Percentiles rank a stretch among this genome's conserved stretches.
phyloP scores from a whole-genome alignment of 2,888 invertebrate genomes.

The Pterostichus madidus region DNA sequence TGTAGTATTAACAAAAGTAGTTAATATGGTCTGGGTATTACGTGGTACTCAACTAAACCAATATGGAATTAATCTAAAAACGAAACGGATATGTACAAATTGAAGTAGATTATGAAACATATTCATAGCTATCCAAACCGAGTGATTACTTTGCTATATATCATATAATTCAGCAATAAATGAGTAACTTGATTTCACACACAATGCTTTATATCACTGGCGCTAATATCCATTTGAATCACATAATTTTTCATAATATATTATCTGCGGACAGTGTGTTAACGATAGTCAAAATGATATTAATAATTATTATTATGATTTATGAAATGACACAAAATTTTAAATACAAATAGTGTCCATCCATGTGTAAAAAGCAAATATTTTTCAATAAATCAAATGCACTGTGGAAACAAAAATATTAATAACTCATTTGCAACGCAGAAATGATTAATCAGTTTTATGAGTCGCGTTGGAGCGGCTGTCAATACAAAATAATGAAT shows the following conservation, averaged over 20 bases:
- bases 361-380: slow-evolving; percentile 54
- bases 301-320: slow-evolving; percentile 51
- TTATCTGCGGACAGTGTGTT: slow-evolving; percentile 48
- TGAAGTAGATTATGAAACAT: too few relatives aligned
- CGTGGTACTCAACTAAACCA: too few relatives aligned
- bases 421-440: slow-evolving; percentile 61
- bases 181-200: slow-evolving; percentile 2
- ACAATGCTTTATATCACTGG: neutral
- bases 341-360: slow-evolving; percentile 46
- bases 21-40: neutral
- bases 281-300: slow-evolving; percentile 50
- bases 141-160: neutral
- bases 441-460: slow-evolving; percentile 65
- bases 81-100: too few relatives aligned
- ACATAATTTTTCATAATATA: slow-evolving; percentile 50
- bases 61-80: too few relatives aligned
- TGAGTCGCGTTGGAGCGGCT: slow-evolving; percentile 44
- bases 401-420: slow-evolving; percentile 64
- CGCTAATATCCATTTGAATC: slow-evolving; percentile 31
- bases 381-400: slow-evolving; percentile 64
- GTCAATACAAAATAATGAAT: slow-evolving; percentile 64
- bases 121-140: too few relatives aligned
- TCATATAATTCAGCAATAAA: neutral
- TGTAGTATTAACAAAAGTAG: neutral
- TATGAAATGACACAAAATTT: slow-evolving; percentile 54